Conservation (phyloP, 2,113 vertebrate species). For the human region GRCh38 chr7:50689001-50689500, state of each 20-base stretch:
- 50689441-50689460: not conserved
- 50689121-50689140: not conserved
- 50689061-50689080: not conserved
- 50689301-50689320: not conserved
- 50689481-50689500: not conserved
- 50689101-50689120: too few species aligned
- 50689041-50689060: not conserved
- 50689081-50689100: not conserved
- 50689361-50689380: not conserved
- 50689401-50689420: not conserved
- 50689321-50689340: not conserved
- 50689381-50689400: not conserved
- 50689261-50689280: fast-evolving
- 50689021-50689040: not conserved
- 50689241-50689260: fast-evolving
- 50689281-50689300: fast-evolving
- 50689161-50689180: not conserved
- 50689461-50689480: not conserved
- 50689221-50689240: fast-evolving
- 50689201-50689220: not conserved
- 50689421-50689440: not conserved
- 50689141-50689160: fast-evolving
- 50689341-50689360: not conserved
- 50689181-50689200: not conserved
- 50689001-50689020: not conserved